phyloP scores from a whole-genome alignment of 1,140 invertebrate species.

The Streblospio benedicti region DNA sequence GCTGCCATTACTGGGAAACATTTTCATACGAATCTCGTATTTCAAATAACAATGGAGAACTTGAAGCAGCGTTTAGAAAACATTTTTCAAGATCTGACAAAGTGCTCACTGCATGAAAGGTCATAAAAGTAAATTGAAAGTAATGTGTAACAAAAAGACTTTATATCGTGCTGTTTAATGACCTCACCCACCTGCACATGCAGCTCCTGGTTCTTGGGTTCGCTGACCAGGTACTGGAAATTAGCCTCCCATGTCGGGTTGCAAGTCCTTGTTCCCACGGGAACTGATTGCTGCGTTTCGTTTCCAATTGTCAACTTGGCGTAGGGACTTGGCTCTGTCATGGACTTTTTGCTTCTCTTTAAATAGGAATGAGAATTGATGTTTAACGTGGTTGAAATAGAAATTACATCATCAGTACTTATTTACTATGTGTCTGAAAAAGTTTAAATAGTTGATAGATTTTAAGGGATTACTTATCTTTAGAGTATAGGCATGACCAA shows the following conservation, averaged over 20 bases:
- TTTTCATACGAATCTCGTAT: too few species aligned
- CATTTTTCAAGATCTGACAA: too few species aligned
- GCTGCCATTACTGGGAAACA: too few species aligned
- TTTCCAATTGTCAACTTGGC: slow-evolving; percentile 38
- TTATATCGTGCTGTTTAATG: too few species aligned
- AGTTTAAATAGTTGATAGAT: neutral
- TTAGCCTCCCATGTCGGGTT: slow-evolving; percentile 60
- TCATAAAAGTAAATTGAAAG: too few species aligned
- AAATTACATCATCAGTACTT: neutral
- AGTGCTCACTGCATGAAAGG: too few species aligned
- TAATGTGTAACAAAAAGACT: neutral
- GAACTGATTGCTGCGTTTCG: slow-evolving; percentile 31
- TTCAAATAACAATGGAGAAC: too few species aligned
- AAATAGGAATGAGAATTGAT: slow-evolving; percentile 6
- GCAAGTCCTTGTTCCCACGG: slow-evolving; percentile 41
- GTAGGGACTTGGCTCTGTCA: slow-evolving; percentile 43
- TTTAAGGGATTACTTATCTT: neutral
- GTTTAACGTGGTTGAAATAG: neutral
- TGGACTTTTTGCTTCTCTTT: slow-evolving; percentile 34
- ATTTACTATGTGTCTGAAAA: too few species aligned
- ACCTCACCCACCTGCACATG: slow-evolving; percentile 57
- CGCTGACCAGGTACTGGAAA: slow-evolving; percentile 79
- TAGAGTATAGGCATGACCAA: neutral
- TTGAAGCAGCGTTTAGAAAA: too few species aligned
- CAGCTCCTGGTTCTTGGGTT: slow-evolving; percentile 76